Evolutionary conservation across 2,888 invertebrate genomes (phyloP), one percentile per base, ranked within the genome.

Genomic region (Noctua fimbriata): DNA sequence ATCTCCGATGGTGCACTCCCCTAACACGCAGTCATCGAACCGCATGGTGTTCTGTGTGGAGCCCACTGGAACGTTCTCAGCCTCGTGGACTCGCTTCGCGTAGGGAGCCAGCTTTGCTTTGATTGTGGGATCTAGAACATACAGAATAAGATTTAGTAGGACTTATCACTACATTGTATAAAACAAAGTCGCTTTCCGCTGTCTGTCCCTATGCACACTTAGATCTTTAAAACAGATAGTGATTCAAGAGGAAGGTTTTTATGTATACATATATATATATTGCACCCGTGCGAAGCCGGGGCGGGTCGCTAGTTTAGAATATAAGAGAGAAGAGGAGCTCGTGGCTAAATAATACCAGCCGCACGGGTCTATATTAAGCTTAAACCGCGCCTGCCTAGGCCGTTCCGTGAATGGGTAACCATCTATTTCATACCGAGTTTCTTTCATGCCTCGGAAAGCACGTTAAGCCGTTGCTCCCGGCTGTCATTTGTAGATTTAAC

Each of bases 1-100:
- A 91, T 98, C 97, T 24, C 98, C 98, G 70, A 98, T 91, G 76
- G 97, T 97, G 88, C 98, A 98, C 92, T 98, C 98, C 0, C 94
- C 95, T 1, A 90, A 94, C 16, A 97, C 95, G 85, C 98, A 98
- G 47, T 96, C 95, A 5, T 94, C 93, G 60, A 96, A 97, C 2
- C 95, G 92, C 71, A 98, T 93, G 0, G 96, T 93, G 0, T 97
- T 97, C 14, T 92, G 91, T 0, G 97, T 96, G 36, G 90, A 89
- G 0, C 98, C 98, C 3, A 98, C 90, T 0, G 96, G 92, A n/a
- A 94, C 93, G 21, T 96, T 95, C 32, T 97, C 98, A 6, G 96
- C 94, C 14, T 93, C 94, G 83, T 98, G 97, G 0, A 98, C 97
- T 21, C 94, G 85, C 58, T 94, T 93, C 24, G 97, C 97, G 97